These are phyloP conservation scores for Agapornis roseicollis DNA, from an alignment of 2,113 vertebrate genomes.

Conservation along the genomic window DNA sequence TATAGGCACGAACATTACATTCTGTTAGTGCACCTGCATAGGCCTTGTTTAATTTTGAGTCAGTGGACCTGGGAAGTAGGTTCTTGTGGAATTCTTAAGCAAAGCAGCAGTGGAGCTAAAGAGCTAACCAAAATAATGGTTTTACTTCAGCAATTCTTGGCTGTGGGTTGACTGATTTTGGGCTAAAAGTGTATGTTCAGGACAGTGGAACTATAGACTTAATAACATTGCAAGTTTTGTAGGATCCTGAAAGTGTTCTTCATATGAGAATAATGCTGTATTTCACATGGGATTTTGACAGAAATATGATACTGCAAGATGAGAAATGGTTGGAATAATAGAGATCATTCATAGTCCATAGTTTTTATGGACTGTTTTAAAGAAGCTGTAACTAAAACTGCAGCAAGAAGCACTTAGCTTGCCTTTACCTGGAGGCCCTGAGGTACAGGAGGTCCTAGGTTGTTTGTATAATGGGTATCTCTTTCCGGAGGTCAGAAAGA, in stretches of 20 bases:
- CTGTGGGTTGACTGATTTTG: neutral
- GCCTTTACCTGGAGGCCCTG: neutral
- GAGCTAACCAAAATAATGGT: neutral
- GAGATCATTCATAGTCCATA: neutral
- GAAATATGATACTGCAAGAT: neutral
- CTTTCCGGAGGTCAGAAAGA: neutral
- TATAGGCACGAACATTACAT: neutral
- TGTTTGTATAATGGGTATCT: neutral
- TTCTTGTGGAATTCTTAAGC: neutral
- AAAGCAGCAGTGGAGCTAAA: neutral
- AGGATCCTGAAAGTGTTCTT: neutral
- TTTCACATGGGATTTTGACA: neutral
- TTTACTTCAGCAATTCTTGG: neutral
- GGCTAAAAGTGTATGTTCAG: neutral
- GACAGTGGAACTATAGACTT: neutral
- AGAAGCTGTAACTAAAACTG: neutral
- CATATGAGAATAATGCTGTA: neutral
- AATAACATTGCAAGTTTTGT: neutral
- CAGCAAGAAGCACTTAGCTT: neutral
- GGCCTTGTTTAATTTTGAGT: neutral
- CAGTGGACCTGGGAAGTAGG: neutral
- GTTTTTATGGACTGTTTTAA: neutral
- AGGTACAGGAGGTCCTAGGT: neutral
- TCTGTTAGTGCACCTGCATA: neutral
- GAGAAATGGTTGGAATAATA: neutral